Base-by-base conservation (phyloP, 2,888 invertebrate species). In the Drosophila paracracens region DNA sequence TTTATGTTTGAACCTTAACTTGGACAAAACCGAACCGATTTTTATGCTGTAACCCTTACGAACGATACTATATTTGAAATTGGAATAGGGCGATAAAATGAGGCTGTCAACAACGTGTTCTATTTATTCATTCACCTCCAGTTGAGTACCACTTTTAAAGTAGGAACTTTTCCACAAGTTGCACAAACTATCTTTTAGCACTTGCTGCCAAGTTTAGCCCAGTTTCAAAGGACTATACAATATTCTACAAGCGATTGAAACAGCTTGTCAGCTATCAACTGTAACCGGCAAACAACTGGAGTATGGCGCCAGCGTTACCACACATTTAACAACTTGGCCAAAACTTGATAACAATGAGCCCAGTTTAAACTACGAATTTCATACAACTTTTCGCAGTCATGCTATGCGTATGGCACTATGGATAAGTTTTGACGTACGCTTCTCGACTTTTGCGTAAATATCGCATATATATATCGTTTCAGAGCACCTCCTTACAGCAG, bases 281-380 rank as follows among this genome's bases (percentile, higher is more conserved):
- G 29, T 48, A 66, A 61, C 74, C 57, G 52, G 35, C 25, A 38
- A 38, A 21, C 59, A 69, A 63, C 46, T 64, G 59, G 25, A 16
- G 33, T 31, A 38, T 59, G 74, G 62, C 46, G 16, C 16, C 16
- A 46, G 1, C 21, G 58, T 59, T 54, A 61, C 27, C 31, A n/a
- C 18, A 46, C 25, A 65, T 65, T 65, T 36, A 52, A 33, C 43
- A 76, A 73, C 48, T 72, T 73, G 63, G n/a, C 78, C 21, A 31
- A 54, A 66, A 74, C 63, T 79, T 63, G 5, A 46, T 54, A 63
- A 75, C 80, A 79, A 75, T 70, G 69, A 50, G 53, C 50, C 21
- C 18, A 61, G 25, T 53, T 13, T 21, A 25, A 31, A 10, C 27
- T 16, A 36, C 8, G 53, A 76, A 64, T 60, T 69, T 61, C 6